phyloP scores from a whole-genome alignment of 2,888 invertebrate species.

The Lapara coniferarum region DNA sequence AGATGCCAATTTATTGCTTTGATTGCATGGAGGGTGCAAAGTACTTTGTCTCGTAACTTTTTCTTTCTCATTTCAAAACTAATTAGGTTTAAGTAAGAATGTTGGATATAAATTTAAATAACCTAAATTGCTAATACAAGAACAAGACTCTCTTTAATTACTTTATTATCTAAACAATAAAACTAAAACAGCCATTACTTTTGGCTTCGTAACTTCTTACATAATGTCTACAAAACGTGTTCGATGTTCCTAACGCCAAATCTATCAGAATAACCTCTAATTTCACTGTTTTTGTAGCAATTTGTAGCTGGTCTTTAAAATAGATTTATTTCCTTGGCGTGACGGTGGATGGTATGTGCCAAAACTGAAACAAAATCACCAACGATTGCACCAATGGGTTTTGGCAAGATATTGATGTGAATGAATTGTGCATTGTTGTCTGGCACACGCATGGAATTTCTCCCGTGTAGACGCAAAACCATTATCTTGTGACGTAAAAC shows the following conservation, averaged over 20 bases:
- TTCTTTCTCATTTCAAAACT: too few relatives aligned
- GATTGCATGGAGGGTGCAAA: too few relatives aligned
- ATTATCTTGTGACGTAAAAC: conserved; percentile 20
- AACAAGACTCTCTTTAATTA: not conserved
- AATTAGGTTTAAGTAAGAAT: too few relatives aligned
- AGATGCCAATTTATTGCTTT: too few relatives aligned
- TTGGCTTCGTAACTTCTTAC: conserved; percentile 3
- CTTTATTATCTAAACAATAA: not conserved
- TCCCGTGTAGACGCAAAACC: conserved; percentile 19
- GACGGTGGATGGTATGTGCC: conserved; percentile 3
- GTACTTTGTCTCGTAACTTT: too few relatives aligned
- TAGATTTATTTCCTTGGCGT: conserved; percentile 15
- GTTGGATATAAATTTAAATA: too few relatives aligned
- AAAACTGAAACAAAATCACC: conserved; percentile 16
- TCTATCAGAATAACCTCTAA: not conserved
- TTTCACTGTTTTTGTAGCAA: not conserved
- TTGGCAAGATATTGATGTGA: conserved; percentile 18
- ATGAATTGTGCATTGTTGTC: conserved; percentile 23
- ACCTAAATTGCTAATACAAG: too few relatives aligned
- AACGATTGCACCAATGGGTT: conserved; percentile 14
- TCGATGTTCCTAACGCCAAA: not conserved
- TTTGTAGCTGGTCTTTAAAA: conserved; percentile 16
- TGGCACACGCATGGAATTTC: conserved; percentile 15
- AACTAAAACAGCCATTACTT: not conserved
- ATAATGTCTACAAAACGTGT: not conserved